Base-by-base conservation (phyloP, 2,113 vertebrate genomes). In the Stegastes partitus region DNA sequence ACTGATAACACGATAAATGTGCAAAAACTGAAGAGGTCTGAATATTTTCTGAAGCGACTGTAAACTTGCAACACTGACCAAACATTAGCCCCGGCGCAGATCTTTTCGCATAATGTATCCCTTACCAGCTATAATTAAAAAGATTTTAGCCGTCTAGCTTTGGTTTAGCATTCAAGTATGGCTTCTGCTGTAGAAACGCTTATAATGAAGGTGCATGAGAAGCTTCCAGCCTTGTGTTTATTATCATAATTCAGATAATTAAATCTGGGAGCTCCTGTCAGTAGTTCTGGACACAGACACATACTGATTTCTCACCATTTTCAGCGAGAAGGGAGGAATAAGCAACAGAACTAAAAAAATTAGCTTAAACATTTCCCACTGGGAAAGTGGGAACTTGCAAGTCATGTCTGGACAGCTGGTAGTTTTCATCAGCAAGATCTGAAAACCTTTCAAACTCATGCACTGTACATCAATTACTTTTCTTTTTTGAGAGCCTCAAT, bases 301-400 rank as follows among this genome's bases (percentile, higher is more conserved):
- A 34, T 9, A 34, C 31, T 34, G 31, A 9, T 34, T 34, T 31
- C 28, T 31, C 3, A 31, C 4, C 5, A 31, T 31, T 31, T 31
- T 34, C 31, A 34, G 31, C 31, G 10, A 34, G 8, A 9, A 9
- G 31, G 9, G 7, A 34, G 31, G 31, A 34, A 9, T 34, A 34
- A 34, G 44, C 28, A 44, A 23, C 68, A 42, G 16, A 58, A 51
- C 16, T 28, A 57, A 58, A 45, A 34, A 45, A 70, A 34, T 51
- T 34, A 47, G 55, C 39, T 62, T 72, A 3, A 44, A 5, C 5
- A 10, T 34, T 16, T 62, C 21, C 12, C 22, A 8, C 45, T 16
- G 31, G 19, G 12, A 23, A 45, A 54, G 61, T 28, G 14, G 14
- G 42, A 49, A 25, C 14, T 62, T 28, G 18, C 51, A 53, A 44